A percentile compares a stretch with the other conserved stretches of the same genome.
These are phyloP conservation scores for Knipowitschia caucasica DNA, from an alignment of 2,797 vertebrate genomes.

Conservation along the genomic window DNA sequence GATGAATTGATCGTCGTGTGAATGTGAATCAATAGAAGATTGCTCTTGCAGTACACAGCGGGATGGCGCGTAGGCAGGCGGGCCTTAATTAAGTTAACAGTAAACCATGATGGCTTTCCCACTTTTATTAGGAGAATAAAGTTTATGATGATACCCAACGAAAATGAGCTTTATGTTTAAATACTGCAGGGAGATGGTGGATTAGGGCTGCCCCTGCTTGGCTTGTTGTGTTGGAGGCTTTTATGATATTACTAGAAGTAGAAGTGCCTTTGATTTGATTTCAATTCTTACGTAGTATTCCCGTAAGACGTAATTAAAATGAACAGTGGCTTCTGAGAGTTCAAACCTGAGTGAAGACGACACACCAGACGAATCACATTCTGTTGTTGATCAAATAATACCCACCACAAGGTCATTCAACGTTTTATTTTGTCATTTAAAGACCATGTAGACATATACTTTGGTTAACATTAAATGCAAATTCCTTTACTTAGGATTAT, in stretches of 20 bases:
- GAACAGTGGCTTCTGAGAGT: neutral
- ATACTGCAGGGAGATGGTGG: conserved; percentile 10
- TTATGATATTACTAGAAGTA: neutral
- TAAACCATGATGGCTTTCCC: conserved; percentile 52
- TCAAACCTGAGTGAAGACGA: neutral
- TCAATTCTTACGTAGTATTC: neutral
- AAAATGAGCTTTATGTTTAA: conserved; percentile 21
- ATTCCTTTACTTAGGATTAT: too few species aligned
- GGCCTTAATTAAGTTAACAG: conserved; percentile 74
- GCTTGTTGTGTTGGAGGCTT: neutral
- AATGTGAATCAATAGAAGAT: conserved; percentile 69
- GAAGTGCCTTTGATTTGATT: conserved; percentile 1
- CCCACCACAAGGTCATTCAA: too few species aligned
- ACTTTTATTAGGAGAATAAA: conserved; percentile 64
- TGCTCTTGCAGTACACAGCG: conserved; percentile 67
- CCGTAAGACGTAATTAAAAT: conserved; percentile 1
- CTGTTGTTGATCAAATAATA: too few species aligned
- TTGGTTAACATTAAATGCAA: too few species aligned
- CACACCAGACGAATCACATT: too few species aligned
- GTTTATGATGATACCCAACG: conserved; percentile 44
- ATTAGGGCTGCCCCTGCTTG: neutral
- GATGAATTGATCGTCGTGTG: conserved; percentile 71
- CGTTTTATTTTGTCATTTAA: too few species aligned
- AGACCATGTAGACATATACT: too few species aligned
- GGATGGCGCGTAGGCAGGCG: conserved; percentile 49